Percentiles rank a stretch among this genome's conserved stretches.
Conservation (phyloP, 2,888 invertebrate species). For the Chrysina gloriosa region DNA sequence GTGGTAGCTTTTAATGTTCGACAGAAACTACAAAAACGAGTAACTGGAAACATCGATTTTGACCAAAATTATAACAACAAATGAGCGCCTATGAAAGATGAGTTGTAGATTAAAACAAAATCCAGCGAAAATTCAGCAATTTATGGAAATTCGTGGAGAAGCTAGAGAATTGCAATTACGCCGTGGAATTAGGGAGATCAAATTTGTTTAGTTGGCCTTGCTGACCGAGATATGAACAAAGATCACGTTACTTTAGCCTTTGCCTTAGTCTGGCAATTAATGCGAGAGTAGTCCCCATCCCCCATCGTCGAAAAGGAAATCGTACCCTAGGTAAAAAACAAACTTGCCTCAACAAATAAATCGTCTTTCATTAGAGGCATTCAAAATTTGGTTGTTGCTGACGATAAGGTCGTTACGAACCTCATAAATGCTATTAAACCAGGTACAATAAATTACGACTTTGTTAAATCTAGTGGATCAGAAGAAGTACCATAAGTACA, state of each 20-base stretch:
- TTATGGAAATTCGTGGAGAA: conserved; percentile 97
- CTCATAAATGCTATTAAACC: conserved; percentile 97
- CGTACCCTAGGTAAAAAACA: conserved; percentile 96
- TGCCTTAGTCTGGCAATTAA: conserved; percentile 98
- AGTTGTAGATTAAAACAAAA: conserved; percentile 94
- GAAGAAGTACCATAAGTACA: conserved; percentile 80
- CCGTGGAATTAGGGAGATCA: conserved; percentile 92
- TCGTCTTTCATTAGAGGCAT: conserved; percentile 80
- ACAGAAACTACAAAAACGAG: too few species aligned
- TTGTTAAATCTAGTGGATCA: conserved; percentile 82
- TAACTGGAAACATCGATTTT: too few species aligned
- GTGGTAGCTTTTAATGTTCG: too few species aligned
- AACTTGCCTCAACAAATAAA: conserved; percentile 81
- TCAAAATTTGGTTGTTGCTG: conserved; percentile 89
- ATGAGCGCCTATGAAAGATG: too few species aligned
- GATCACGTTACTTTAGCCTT: conserved; percentile 91
- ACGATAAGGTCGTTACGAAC: conserved; percentile 93
- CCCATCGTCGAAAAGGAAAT: conserved; percentile 96
- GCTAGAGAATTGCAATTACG: conserved; percentile 98
- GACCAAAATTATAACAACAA: too few species aligned
- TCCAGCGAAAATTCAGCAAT: conserved; percentile 90
- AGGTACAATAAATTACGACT: conserved; percentile 92
- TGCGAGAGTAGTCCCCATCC: conserved; percentile 98
- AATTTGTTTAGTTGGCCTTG: conserved; percentile 97
- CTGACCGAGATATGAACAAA: conserved; percentile 95